Evolutionary conservation across 35 echinoderm and acorn worm species (phyloP), one percentile per base, ranked within the genome.

Genomic region (Holothuria glaberrima): DNA sequence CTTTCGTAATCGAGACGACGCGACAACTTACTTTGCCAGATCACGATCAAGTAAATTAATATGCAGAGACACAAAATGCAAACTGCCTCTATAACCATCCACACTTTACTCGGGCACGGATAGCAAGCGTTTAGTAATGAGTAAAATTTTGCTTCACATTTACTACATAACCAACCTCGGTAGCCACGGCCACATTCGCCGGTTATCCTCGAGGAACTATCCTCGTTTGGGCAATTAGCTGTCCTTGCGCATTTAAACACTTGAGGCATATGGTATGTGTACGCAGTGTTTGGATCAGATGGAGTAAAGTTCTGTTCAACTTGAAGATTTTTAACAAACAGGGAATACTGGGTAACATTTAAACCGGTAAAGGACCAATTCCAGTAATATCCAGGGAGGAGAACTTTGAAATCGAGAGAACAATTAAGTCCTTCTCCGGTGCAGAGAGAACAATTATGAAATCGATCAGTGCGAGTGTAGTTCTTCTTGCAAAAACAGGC

Each of bases 401-500:
- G 64, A 30, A 34, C 56, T 48, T 85, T 25, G 58, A 74, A 91
- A 44, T 91, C 89, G 12, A 30, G 29, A 46, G 89, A 71, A 31
- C 89, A 91, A 46, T 91, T 84, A 3, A 91, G 25, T 9, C 78
- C 89, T 91, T 85, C 59, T 26, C 4, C 9, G 10, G 36, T 38
- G 52, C 89, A 91, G 12, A 20, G 41, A 20, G 22, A 19, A 44
- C 89, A 91, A 0, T 31, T 20, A 22, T 67, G 59, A 33, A 91
- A 91, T 48, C 89, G 76, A 21, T 91, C 27, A 48, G 60, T 91
- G 9, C 89, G 75, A 28, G 29, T 45, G 57, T 84, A 91, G 58
- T 84, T 84, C 7, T 91, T 38, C 18, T 83, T 58, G 63, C 89
- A 91, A 9, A 80, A 80, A 91, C 89, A 91, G 48, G 89, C 89